These are phyloP conservation scores for Spodoptera frugiperda DNA, from an alignment of 1,140 invertebrate species.

Conservation along the genomic window DNA sequence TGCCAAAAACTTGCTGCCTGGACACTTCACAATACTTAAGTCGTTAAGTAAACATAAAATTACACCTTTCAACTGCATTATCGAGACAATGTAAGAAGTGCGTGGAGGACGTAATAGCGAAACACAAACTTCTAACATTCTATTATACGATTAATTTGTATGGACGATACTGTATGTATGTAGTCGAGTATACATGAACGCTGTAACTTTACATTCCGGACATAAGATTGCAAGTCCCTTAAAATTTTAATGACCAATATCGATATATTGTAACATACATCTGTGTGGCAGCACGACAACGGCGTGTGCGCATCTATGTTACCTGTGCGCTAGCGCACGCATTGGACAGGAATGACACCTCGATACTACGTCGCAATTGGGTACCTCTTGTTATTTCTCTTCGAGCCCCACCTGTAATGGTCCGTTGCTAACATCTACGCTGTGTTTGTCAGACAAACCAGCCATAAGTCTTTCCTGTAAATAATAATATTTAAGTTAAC, in stretches of 20 bases:
- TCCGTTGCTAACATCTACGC: conserved; percentile 68
- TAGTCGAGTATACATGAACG: conserved; percentile 15
- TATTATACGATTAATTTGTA: neutral
- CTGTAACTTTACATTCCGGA: conserved; percentile 20
- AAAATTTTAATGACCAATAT: conserved; percentile 39
- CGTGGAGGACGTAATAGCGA: neutral
- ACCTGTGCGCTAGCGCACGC: conserved; percentile 52
- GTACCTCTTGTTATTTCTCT: conserved; percentile 71
- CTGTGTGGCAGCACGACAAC: conserved; percentile 31
- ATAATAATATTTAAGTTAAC: neutral
- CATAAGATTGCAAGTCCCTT: conserved; percentile 36
- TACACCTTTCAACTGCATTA: conserved; percentile 3
- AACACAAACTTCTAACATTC: conserved; percentile 25
- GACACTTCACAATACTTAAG: neutral
- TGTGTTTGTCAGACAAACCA: conserved; percentile 66
- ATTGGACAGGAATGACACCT: conserved; percentile 57
- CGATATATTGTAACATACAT: conserved; percentile 37
- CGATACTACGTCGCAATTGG: conserved; percentile 57
- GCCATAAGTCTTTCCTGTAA: conserved; percentile 75
- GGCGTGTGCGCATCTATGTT: conserved; percentile 51
- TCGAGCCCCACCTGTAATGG: conserved; percentile 72
- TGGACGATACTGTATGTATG: conserved; percentile 33
- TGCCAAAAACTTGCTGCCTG: conserved; percentile 27
- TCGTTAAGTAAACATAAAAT: conserved; percentile 3
- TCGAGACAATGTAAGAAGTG: neutral